Conservation (phyloP, 1,140 invertebrate genomes). For the Drosophila prosaltans region DNA sequence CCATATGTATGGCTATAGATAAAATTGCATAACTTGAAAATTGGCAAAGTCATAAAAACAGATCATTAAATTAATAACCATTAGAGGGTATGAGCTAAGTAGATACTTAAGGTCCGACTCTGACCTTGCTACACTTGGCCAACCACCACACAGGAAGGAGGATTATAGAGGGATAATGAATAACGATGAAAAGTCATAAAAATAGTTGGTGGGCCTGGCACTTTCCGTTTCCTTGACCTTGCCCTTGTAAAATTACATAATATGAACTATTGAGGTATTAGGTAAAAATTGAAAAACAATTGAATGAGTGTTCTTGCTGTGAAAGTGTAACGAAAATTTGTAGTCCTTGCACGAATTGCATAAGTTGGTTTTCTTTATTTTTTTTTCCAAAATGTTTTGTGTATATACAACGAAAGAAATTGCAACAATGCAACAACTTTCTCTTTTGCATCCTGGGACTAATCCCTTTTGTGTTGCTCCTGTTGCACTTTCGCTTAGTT, state of each 20-base stretch:
- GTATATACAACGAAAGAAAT: constrained; percentile 54
- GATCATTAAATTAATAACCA: constrained; percentile 64
- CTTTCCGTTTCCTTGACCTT: constrained; percentile 63
- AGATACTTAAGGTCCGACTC: constrained; percentile 15
- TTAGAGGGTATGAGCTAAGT: constrained; percentile 21
- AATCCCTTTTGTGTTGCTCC: constrained; percentile 31
- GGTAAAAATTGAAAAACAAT: constrained; percentile 19
- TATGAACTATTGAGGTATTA: constrained; percentile 37
- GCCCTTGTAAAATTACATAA: constrained; percentile 55
- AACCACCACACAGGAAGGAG: constrained; percentile 32
- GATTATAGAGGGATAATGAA: constrained; percentile 40
- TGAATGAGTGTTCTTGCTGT: constrained; percentile 57
- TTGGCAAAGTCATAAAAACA: constrained; percentile 58
- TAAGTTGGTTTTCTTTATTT: constrained; percentile 36
- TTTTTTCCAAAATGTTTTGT: constrained; percentile 58
- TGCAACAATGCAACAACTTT: constrained; percentile 62
- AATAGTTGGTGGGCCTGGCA: constrained; percentile 42
- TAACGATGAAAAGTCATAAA: constrained; percentile 29
- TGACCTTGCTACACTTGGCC: constrained; percentile 73
- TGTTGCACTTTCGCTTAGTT: constrained; percentile 45
- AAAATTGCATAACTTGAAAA: constrained; percentile 38
- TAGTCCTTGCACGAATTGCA: constrained; percentile 38
- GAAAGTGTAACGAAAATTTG: constrained; percentile 61
- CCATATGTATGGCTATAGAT: constrained; percentile 12
- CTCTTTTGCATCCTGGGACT: constrained; percentile 57